A percentile compares a stretch with the other conserved stretches of the same genome.
Evolutionary conservation across 2,888 invertebrate genomes (phyloP).

Genomic region (Platerodrilus igneus): DNA sequence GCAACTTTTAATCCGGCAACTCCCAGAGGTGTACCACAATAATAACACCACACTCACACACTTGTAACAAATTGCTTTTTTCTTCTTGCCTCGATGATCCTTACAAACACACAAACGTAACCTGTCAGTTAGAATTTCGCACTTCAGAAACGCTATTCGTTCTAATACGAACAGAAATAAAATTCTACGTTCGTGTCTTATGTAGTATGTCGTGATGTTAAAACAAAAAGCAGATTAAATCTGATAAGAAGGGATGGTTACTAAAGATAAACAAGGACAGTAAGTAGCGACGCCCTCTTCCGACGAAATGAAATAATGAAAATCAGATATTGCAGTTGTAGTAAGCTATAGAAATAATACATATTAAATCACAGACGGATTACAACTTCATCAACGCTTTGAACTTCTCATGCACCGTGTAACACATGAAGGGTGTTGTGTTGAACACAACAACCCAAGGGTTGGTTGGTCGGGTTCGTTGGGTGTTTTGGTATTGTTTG

Average conservation of each 20-base stretch:
- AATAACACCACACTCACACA: conserved; percentile 27
- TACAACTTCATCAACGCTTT: conserved; percentile 44
- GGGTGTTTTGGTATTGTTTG: conserved; percentile 42
- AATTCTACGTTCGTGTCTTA: conserved; percentile 22
- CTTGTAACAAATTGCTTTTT: conserved; percentile 25
- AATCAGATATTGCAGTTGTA: conserved; percentile 41
- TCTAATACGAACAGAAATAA: conserved; percentile 37
- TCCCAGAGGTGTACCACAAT: conserved; percentile 27
- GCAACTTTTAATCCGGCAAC: conserved; percentile 16
- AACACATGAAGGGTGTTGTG: conserved; percentile 38
- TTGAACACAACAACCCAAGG: conserved; percentile 40
- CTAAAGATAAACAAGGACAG: conserved; percentile 1
- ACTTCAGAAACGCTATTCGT: conserved; percentile 38
- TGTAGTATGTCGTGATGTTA: no score
- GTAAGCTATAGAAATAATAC: conserved; percentile 46
- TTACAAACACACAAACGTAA: no score
- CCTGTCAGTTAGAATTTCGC: conserved; percentile 40
- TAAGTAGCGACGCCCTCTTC: conserved; percentile 5
- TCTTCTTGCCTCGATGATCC: conserved; percentile 32
- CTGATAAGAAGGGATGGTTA: not conserved
- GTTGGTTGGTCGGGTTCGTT: conserved; percentile 34
- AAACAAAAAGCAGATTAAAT: conserved; percentile 1
- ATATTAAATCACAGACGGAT: conserved; percentile 48
- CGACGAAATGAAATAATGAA: conserved; percentile 34
- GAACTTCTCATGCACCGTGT: conserved; percentile 45